phyloP scores from a whole-genome alignment of 2,797 vertebrate genomes.

The Gallinago solitaria region DNA sequence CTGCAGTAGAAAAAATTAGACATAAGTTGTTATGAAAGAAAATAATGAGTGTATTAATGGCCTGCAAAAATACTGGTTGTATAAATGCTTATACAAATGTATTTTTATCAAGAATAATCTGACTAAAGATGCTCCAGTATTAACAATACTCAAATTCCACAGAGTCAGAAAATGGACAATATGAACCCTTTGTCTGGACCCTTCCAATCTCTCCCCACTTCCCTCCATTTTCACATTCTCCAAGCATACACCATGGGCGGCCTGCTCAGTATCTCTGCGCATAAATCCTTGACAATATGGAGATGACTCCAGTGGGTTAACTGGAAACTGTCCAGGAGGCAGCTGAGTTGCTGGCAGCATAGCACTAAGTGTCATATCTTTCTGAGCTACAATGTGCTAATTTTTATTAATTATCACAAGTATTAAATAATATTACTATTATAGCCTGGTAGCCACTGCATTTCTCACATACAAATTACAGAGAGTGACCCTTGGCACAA shows the following conservation, averaged over 20 bases:
- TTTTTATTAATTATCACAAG: constrained; percentile 31
- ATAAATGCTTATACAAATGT: background rate
- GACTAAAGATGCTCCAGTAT: background rate
- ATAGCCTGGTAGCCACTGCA: background rate
- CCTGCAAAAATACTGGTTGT: background rate
- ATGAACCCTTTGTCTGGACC: background rate
- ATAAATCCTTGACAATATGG: background rate
- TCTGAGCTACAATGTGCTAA: background rate
- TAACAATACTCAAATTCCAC: background rate
- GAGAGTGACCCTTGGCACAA: background rate
- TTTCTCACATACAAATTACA: constrained; percentile 21
- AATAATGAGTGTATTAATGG: background rate
- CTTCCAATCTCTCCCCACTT: background rate
- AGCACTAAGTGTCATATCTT: background rate
- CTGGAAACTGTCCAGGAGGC: background rate
- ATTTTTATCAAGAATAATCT: background rate
- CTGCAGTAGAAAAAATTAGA: background rate
- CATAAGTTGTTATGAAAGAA: background rate
- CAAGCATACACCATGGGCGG: background rate
- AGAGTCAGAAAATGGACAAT: background rate
- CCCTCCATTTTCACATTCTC: background rate
- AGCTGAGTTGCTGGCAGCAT: constrained; percentile 6
- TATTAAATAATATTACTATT: background rate
- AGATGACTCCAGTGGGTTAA: background rate
- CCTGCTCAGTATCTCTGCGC: background rate